Evolutionary conservation across 2,888 invertebrate genomes (phyloP).

Genomic region (Aphrophora alni): DNA sequence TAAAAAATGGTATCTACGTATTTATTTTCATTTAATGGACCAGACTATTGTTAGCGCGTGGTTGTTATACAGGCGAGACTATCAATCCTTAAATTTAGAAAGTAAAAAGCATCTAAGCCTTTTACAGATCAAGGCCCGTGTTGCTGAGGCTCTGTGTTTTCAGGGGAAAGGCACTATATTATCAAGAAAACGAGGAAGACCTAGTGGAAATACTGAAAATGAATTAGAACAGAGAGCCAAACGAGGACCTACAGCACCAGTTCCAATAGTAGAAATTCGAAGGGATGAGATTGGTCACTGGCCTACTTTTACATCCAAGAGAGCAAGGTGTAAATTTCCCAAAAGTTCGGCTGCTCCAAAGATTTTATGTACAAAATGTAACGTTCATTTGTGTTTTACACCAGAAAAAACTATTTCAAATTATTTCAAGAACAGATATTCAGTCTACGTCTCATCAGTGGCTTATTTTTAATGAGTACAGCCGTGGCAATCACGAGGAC

Average conservation of each 20-base stretch:
- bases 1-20: background rate
- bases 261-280: background rate
- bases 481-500: no score
- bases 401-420: slow-evolving; percentile 12
- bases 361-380: background rate
- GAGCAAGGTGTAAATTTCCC: slow-evolving; percentile 10
- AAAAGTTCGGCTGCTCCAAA: background rate
- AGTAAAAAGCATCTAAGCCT: no score
- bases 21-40: slow-evolving; percentile 12
- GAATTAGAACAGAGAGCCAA: background rate
- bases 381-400: background rate
- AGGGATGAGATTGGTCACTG: slow-evolving; percentile 4
- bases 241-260: slow-evolving; percentile 6
- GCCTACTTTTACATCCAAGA: background rate
- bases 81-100: background rate
- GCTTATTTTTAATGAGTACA: no score
- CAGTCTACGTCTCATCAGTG: no score
- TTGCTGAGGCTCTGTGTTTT: background rate
- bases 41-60: background rate
- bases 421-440: no score
- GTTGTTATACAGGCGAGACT: background rate
- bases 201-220: background rate
- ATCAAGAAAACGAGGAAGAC: background rate
- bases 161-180: background rate
- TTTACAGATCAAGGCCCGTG: no score